Percentiles rank a stretch among this genome's conserved stretches.
Evolutionary conservation across 2,113 vertebrate genomes (phyloP).

Genomic region (Nothobranchius furzeri): DNA sequence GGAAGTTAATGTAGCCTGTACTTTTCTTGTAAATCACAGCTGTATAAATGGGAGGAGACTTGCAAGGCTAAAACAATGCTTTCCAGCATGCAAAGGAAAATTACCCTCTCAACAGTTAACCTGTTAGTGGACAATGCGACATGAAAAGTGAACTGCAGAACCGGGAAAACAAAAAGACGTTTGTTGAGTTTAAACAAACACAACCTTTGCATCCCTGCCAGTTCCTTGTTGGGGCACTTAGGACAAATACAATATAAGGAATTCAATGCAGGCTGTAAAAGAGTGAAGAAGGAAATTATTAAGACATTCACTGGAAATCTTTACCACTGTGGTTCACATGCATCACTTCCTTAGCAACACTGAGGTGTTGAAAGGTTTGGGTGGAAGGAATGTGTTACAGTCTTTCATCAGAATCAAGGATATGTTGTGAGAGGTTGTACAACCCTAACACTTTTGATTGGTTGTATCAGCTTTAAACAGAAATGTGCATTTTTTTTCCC

Average conservation of each 20-base stretch:
- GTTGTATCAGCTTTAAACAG: too few relatives aligned
- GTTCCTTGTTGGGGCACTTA: slow-evolving; percentile 20
- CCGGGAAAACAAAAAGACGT: slow-evolving; percentile 28
- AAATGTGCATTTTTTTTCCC: too few relatives aligned
- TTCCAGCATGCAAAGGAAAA: slow-evolving; percentile 20
- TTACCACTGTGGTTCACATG: slow-evolving; percentile 43
- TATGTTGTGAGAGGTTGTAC: neutral
- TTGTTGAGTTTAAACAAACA: slow-evolving; percentile 59
- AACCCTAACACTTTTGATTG: too few relatives aligned
- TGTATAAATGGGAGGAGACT: slow-evolving; percentile 53
- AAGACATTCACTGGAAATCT: slow-evolving; percentile 55
- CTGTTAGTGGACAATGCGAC: slow-evolving; percentile 33
- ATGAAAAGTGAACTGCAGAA: slow-evolving; percentile 20
- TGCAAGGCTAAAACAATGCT: slow-evolving; percentile 41
- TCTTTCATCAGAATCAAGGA: slow-evolving; percentile 9
- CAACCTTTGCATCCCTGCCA: slow-evolving; percentile 26
- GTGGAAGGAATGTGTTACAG: slow-evolving; percentile 24
- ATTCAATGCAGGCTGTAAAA: slow-evolving; percentile 19
- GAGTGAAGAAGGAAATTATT: slow-evolving; percentile 44
- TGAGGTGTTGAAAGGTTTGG: slow-evolving; percentile 46
- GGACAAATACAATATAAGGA: slow-evolving; percentile 17
- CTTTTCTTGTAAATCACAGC: slow-evolving; percentile 65
- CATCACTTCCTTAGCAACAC: slow-evolving; percentile 10
- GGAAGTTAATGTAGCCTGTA: slow-evolving; percentile 47
- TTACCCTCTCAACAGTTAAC: slow-evolving; percentile 17